Conservation (phyloP, 2,888 invertebrate genomes). For the Belgica antarctica region DNA sequence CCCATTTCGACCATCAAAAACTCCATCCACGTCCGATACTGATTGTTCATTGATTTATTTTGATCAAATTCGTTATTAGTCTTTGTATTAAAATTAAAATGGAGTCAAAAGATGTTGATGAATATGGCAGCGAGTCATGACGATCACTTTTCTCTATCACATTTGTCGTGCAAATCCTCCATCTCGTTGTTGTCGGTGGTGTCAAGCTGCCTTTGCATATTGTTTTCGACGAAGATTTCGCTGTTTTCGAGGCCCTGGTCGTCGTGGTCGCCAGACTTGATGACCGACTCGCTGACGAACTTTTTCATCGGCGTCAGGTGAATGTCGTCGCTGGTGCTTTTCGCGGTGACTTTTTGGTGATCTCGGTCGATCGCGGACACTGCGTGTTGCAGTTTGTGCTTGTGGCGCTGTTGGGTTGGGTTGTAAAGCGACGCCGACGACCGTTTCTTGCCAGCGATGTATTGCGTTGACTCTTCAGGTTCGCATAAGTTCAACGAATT, state of each 20-base stretch:
- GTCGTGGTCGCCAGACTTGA: conserved; percentile 20
- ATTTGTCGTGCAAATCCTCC: conserved; percentile 37
- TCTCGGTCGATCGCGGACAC: conserved; percentile 14
- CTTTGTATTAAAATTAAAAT: background rate
- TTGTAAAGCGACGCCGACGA: conserved; percentile 9
- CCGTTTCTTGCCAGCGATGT: background rate
- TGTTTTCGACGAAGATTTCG: conserved; percentile 38
- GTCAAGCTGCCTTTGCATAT: background rate
- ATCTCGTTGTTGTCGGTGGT: conserved; percentile 40
- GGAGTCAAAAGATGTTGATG: background rate
- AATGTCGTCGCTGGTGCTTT: conserved; percentile 1
- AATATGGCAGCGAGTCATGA: background rate
- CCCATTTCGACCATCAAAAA: no score
- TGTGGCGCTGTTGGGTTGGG: background rate
- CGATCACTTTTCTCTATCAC: conserved; percentile 14
- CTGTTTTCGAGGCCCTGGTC: conserved; percentile 4
- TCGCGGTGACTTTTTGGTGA: background rate
- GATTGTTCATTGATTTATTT: no score
- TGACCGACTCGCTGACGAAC: conserved; percentile 36
- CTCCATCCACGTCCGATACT: no score
- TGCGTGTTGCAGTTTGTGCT: conserved; percentile 13
- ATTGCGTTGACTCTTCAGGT: background rate
- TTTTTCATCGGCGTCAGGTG: conserved; percentile 28
- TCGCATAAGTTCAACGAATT: conserved; percentile 5
- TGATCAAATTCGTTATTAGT: background rate